A percentile compares a stretch with the other conserved stretches of the same genome.
Conservation (phyloP, 2,113 vertebrate species). For the Grus americana region DNA sequence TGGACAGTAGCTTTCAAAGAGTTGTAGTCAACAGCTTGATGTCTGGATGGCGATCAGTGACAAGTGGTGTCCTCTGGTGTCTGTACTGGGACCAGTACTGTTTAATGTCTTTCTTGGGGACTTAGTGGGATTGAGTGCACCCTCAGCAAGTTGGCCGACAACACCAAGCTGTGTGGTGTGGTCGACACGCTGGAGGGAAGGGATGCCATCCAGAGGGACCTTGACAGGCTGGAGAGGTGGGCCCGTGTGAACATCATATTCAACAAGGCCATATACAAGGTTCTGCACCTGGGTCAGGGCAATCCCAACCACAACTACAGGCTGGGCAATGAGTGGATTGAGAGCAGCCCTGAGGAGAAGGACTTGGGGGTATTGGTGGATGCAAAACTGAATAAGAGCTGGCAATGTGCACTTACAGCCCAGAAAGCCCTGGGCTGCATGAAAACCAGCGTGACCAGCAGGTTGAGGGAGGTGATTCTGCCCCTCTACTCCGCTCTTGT, state of each 20-base stretch:
- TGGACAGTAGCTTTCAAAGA: too few species aligned
- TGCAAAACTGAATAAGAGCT: not conserved
- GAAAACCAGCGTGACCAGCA: not conserved
- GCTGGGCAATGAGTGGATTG: rapidly evolving
- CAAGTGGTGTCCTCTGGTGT: too few species aligned
- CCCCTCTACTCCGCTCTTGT: not conserved
- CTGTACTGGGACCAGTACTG: not conserved
- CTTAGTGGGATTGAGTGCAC: not conserved
- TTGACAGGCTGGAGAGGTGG: not conserved
- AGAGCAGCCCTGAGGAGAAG: not conserved
- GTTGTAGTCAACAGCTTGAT: rapidly evolving
- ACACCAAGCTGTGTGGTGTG: not conserved
- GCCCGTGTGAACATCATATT: not conserved
- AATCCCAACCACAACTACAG: not conserved
- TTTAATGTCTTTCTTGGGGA: not conserved
- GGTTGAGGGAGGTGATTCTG: not conserved
- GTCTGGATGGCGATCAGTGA: not conserved
- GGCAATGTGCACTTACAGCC: rapidly evolving
- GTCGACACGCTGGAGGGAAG: not conserved
- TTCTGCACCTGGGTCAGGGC: rapidly evolving
- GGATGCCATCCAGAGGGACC: not conserved
- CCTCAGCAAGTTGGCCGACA: not conserved
- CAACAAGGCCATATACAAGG: not conserved
- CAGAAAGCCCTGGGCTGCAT: not conserved
- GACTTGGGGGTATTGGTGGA: too few species aligned